Evolutionary conservation across 1,140 invertebrate species (phyloP), one percentile per base, ranked within the genome.

Genomic region (Platyscapa corneri): DNA sequence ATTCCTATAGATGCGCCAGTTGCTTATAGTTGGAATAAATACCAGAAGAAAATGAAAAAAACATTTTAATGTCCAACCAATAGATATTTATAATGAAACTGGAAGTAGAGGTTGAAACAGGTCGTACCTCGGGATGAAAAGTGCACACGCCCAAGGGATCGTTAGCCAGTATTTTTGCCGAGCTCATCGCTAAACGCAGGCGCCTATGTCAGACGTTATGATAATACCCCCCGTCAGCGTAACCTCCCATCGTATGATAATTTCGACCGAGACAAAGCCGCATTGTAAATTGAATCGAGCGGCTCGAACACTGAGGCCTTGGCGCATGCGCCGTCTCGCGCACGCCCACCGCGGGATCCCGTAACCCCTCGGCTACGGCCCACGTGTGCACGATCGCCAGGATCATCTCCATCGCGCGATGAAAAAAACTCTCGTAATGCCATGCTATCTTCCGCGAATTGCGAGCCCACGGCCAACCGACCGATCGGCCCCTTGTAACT

Each of bases 261-360:
- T 92, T 91, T 91, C 88, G 89, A 42, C n/a, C 89, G 89, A 93
- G 89, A 93, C 92, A 93, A 93, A 92, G 79, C 91, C 88, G 88
- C 89, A 92, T 92, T 93, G 92, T 92, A 92, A 92, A 92, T 92
- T 92, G 90, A 92, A 92, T 92, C 89, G 88, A 78, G 75, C 60
- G 32, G 0, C 18, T 14, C 5, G n/a, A n/a, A n/a, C n/a, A n/a
- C n/a, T n/a, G n/a, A n/a, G n/a, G n/a, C n/a, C n/a, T n/a, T n/a
- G 86, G 87, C 65, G n/a, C 75, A 53, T 77, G 85, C 70, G 37
- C 30, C 56, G 23, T 60, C 56, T 60, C 56, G 39, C 12, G 85
- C 80, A 8, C 89, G 88, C 88, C 89, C 82, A 89, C 82, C 65
- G 56, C 18, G 42, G 23, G 76, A 23, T 42, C 70, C 23, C 37